Evolutionary conservation across 2,888 invertebrate genomes (phyloP), one percentile per base, ranked within the genome.

Genomic region (Scelioninae gen. 1): DNA sequence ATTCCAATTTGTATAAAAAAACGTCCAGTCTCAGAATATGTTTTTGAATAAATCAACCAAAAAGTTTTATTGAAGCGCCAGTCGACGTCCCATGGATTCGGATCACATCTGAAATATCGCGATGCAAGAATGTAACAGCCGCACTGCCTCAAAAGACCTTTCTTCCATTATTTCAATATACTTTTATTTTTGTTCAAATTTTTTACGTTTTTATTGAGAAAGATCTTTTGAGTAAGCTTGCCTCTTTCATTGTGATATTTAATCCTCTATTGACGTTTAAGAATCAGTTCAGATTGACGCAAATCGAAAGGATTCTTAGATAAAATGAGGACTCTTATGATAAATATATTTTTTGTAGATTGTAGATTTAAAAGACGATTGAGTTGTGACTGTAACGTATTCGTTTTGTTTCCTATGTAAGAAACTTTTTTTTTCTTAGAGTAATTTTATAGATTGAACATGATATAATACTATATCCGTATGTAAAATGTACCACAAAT

Each of bases 161-260:
- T 45, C 13, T 45, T 15, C n/a, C 4, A n/a, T n/a, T n/a, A n/a
- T n/a, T n/a, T 40, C 11, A 34, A 34, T 40, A 40, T 4, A 40
- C 10, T 13, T 45, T 45, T 45, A 13, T 45, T 13, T 45, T 13
- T 45, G 3, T n/a, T 45, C 15, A n/a, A n/a, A n/a, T 45, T 45
- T 45, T 45, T 13, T 45, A 8, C 5, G 13, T 13, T 45, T 45
- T 13, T 45, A n/a, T 45, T 45, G 13, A 5, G 45, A 45, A 65
- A 38, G 66, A 47, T 66, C 58, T 51, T 75, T 40, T 75, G 58
- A 62, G 31, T 31, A 34, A 40, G 11, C 8, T n/a, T 31, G 38
- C 51, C 49, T 75, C 58, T 75, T 55, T 66, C 75, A 66, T 75
- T 56, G 75, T 66, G 75, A 75, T 75, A 75, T 75, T 75, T 63